Evolutionary conservation across 2,888 invertebrate genomes (phyloP).

Genomic region (Gryllus longicercus): DNA sequence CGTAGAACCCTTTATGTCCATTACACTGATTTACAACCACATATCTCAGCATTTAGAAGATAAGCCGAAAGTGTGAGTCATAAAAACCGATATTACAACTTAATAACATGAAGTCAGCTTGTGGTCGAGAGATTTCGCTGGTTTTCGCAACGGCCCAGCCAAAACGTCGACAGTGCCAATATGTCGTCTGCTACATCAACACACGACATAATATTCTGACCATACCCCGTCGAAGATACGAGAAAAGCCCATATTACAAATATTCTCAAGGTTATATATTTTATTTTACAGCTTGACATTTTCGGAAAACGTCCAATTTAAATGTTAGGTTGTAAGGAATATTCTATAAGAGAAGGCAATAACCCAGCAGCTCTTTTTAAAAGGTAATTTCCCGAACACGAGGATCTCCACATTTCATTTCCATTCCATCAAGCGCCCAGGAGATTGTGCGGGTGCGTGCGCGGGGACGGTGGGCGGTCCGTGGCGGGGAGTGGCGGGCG

Average conservation of each 20-base stretch:
- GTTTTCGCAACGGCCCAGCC: too few relatives aligned
- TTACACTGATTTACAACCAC: not conserved
- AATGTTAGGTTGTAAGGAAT: constrained; percentile 17
- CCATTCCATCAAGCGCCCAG: not conserved
- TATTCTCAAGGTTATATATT: constrained; percentile 17
- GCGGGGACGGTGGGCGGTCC: not conserved
- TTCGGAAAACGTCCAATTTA: constrained; percentile 17
- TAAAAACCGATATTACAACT: not conserved
- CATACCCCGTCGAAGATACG: not conserved
- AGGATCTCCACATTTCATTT: not conserved
- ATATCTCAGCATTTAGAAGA: not conserved
- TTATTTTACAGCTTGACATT: constrained; percentile 2
- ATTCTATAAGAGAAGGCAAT: constrained; percentile 17
- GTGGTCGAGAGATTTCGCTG: too few relatives aligned
- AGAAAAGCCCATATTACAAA: not conserved
- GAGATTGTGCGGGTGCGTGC: not conserved
- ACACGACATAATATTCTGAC: constrained; percentile 8
- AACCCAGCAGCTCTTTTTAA: constrained; percentile 10
- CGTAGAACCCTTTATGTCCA: too few relatives aligned
- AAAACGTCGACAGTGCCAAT: not conserved
- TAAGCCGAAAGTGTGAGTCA: not conserved
- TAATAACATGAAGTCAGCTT: too few relatives aligned
- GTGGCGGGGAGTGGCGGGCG: too few relatives aligned
- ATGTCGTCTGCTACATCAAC: not conserved
- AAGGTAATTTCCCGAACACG: constrained; percentile 17